Conservation (phyloP, 2,113 vertebrate species). For the Stegastes partitus region DNA sequence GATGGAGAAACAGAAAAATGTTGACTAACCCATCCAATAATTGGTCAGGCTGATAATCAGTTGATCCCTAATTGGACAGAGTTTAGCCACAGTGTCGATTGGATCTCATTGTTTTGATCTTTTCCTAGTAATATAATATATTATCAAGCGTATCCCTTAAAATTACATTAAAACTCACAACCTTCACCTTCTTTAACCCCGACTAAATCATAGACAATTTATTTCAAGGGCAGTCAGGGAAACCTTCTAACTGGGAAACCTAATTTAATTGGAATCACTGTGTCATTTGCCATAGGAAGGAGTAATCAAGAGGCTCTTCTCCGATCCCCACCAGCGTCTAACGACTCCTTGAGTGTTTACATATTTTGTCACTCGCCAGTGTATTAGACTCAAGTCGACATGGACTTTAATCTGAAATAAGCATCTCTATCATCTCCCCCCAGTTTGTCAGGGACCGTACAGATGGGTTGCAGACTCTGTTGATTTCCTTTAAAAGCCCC, state of each 20-base stretch:
- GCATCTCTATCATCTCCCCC: conserved; percentile 64
- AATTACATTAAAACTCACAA: neutral
- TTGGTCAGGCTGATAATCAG: no score
- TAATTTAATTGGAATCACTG: conserved; percentile 54
- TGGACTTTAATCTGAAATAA: conserved; percentile 60
- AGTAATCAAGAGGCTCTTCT: conserved; percentile 51
- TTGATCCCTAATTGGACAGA: no score
- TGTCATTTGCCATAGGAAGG: conserved; percentile 30
- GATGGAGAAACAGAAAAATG: no score
- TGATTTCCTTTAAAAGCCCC: conserved; percentile 75
- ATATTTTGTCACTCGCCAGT: conserved; percentile 61
- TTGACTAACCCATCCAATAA: no score
- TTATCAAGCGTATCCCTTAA: neutral
- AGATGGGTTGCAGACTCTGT: conserved; percentile 64
- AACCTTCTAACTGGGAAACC: conserved; percentile 19
- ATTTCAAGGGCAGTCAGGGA: conserved; percentile 25
- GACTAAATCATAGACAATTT: conserved; percentile 20
- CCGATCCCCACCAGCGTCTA: conserved; percentile 33
- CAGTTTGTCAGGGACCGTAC: conserved; percentile 57
- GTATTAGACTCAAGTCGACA: conserved; percentile 44
- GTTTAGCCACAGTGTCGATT: no score
- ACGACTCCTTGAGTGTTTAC: conserved; percentile 59
- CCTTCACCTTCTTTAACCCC: conserved; percentile 18
- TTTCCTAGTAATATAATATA: neutral
- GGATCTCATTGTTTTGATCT: neutral